A percentile compares a stretch with the other conserved stretches of the same genome.
phyloP scores from a whole-genome alignment of 2,888 invertebrate genomes.

The Coelogynopora nodosa region DNA sequence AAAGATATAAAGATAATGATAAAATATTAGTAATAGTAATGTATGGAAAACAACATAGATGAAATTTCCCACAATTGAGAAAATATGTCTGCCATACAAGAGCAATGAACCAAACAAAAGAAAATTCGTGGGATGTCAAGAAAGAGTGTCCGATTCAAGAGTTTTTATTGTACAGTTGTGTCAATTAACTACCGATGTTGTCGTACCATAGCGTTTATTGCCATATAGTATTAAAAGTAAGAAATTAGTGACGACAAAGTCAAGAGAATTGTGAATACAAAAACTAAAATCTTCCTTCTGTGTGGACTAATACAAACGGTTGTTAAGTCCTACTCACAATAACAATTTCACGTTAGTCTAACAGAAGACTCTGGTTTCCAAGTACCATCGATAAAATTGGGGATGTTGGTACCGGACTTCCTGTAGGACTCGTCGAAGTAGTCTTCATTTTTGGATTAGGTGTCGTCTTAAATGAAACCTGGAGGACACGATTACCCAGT shows the following conservation, averaged over 20 bases:
- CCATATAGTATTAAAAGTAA: not conserved
- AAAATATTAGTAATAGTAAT: constrained; percentile 22
- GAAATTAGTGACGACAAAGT: not conserved
- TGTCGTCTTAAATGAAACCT: constrained; percentile 42
- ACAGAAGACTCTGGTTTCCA: not conserved
- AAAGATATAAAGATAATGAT: constrained; percentile 12
- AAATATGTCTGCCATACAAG: not conserved
- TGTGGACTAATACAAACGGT: too few relatives aligned
- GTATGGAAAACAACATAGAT: not conserved
- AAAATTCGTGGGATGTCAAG: not conserved
- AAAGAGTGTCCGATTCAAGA: not conserved
- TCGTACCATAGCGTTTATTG: not conserved
- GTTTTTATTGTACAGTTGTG: not conserved
- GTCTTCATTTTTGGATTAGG: constrained; percentile 41
- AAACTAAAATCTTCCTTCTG: constrained; percentile 17
- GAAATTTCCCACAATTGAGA: not conserved
- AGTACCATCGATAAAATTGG: not conserved
- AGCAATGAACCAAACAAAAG: not conserved
- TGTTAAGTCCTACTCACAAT: too few relatives aligned
- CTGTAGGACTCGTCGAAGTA: constrained; percentile 36
- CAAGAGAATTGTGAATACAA: not conserved
- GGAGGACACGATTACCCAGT: constrained; percentile 33
- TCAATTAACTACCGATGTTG: not conserved
- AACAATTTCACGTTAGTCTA: not conserved
- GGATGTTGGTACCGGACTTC: constrained; percentile 14